Base-by-base conservation (phyloP, 2,113 vertebrate genomes). In the Pagrus major region DNA sequence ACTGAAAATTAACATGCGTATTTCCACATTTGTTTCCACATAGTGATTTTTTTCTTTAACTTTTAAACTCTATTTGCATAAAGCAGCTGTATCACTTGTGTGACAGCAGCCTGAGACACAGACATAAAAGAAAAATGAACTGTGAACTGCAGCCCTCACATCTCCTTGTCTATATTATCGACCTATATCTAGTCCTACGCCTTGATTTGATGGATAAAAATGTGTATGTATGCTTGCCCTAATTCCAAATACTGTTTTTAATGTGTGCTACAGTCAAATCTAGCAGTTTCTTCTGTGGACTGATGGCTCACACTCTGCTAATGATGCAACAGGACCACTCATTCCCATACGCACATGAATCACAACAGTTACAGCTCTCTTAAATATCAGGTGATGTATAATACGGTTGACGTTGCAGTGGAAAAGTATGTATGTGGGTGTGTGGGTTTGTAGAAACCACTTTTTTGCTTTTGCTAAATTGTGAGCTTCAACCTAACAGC, bases 371-470 rank as follows among this genome's bases (percentile, higher is more conserved):
- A 76, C 27, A 59, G 21, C 47, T 80, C 15, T 27, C 23, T 75
- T 49, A 81, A 56, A 71, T 66, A 67, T 85, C 71, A 78, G 56
- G 31, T 73, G 76, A 79, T 70, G 52, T 80, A 56, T 15, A 65
- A 58, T 21, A 47, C n/a, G 27, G 14, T 51, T 84, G 75, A 87
- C 29, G 46, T 56, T 76, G 71, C 71, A 86, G 70, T 89, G 90
- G 89, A 89, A 93, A 87, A 65, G 44, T 69, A 21, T 80, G 52
- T 55, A 15, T 67, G 47, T 6, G 41, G 69, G 60, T 58, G 29
- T 27, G 81, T 66, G 80, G 77, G 51, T 56, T 75, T 81, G 47
- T n/a, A 20, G 25, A 87, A 91, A 88, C 77, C 54, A 52, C 25
- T 33, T 70, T 81, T 61, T 21, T 42, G 21, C 39, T 31, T 67